Evolutionary conservation across 1,140 invertebrate genomes (phyloP).

Genomic region (Drosophila willistoni): DNA sequence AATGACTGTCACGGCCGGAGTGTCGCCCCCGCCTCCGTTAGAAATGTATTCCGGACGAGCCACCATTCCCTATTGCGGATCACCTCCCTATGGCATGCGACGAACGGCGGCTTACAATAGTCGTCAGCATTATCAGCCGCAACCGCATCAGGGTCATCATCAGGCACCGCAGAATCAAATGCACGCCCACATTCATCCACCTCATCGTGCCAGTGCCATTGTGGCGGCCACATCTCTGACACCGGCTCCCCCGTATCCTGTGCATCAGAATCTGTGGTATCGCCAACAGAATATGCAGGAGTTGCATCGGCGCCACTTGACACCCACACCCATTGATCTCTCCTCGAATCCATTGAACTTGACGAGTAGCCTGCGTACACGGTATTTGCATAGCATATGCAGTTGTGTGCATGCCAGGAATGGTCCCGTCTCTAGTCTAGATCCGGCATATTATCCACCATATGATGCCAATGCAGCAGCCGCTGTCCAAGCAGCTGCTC

Average conservation of each 20-base stretch:
- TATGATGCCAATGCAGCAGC: conserved; percentile 48
- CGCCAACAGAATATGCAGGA: conserved; percentile 88
- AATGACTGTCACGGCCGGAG: conserved; percentile 52
- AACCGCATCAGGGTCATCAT: conserved; percentile 76
- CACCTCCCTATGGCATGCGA: conserved; percentile 61
- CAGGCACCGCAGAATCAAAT: conserved; percentile 74
- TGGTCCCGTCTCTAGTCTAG: conserved; percentile 75
- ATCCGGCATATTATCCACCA: conserved; percentile 76
- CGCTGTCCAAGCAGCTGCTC: conserved; percentile 31
- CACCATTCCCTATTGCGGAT: conserved; percentile 67
- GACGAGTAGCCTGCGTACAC: conserved; percentile 64
- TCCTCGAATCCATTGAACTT: conserved; percentile 74
- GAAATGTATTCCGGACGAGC: conserved; percentile 72
- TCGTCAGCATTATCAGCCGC: conserved; percentile 75
- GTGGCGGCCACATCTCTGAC: conserved; percentile 66
- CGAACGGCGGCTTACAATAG: conserved; percentile 68
- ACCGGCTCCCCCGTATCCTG: conserved; percentile 86
- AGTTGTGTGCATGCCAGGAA: conserved; percentile 72
- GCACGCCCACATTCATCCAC: conserved; percentile 74
- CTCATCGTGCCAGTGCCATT: conserved; percentile 64
- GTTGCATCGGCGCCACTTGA: conserved; percentile 81
- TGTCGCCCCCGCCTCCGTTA: conserved; percentile 65
- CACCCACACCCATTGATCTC: conserved; percentile 78
- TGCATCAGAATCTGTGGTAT: conserved; percentile 89
- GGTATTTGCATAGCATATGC: conserved; percentile 73